phyloP scores from a whole-genome alignment of 2,797 vertebrate species.

The Pogonophryne albipinna region DNA sequence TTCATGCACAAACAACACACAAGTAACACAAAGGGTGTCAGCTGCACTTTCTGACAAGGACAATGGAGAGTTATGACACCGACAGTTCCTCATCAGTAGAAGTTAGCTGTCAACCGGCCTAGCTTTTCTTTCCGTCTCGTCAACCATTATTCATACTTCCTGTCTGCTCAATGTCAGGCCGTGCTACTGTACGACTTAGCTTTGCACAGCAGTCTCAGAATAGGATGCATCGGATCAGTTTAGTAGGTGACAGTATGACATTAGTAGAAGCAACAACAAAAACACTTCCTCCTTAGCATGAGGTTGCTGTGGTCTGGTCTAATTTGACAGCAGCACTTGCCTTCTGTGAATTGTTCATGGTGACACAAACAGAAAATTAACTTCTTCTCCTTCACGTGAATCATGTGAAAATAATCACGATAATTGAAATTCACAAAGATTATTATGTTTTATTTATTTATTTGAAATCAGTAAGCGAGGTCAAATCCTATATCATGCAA shows the following conservation, averaged over 20 bases:
- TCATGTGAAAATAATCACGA: too few relatives aligned
- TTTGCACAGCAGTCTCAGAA: conserved; percentile 1
- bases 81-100: not conserved
- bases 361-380: not conserved
- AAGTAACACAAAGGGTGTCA: conserved; percentile 8
- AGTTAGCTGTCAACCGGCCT: not conserved
- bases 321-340: conserved; percentile 6
- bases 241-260: conserved; percentile 14
- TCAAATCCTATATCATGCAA: too few relatives aligned
- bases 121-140: not conserved
- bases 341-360: not conserved
- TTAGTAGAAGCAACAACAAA: not conserved
- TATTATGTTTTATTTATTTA: too few relatives aligned
- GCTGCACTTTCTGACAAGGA: conserved; percentile 16
- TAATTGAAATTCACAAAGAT: too few relatives aligned
- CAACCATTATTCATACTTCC: not conserved
- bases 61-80: conserved; percentile 1
- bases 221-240: not conserved
- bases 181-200: not conserved
- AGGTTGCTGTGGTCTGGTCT: conserved; percentile 1
- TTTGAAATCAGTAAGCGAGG: too few relatives aligned
- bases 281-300: conserved; percentile 3
- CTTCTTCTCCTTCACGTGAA: not conserved
- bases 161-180: not conserved
- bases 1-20: not conserved